Evolutionary conservation across 2,888 invertebrate species (phyloP).

Genomic region (Tridacna crocea): DNA sequence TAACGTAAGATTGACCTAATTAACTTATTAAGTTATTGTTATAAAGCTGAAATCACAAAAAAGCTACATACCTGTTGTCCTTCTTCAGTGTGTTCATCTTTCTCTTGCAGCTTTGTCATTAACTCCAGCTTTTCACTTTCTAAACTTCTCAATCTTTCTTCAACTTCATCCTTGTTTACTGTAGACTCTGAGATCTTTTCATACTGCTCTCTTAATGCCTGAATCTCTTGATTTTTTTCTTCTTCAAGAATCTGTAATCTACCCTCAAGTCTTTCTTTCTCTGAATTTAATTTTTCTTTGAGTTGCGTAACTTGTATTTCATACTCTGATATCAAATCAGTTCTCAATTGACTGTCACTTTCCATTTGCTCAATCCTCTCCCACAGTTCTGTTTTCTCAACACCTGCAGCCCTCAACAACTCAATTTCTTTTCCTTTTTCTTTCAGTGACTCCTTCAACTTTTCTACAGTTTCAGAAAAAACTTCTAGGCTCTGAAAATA

Average conservation of each 20-base stretch:
- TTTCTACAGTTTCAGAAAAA: slow-evolving; percentile 17
- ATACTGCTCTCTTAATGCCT: neutral
- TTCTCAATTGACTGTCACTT: neutral
- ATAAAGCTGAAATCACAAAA: too few species aligned
- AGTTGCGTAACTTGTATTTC: neutral
- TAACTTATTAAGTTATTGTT: too few species aligned
- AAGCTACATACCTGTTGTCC: too few species aligned
- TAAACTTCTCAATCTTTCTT: neutral
- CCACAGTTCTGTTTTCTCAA: neutral
- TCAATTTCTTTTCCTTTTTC: neutral
- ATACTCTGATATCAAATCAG: neutral
- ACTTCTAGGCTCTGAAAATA: slow-evolving; percentile 1
- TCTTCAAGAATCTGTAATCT: neutral
- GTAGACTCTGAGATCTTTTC: neutral
- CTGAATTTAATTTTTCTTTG: neutral
- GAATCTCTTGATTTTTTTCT: neutral
- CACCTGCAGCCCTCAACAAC: neutral
- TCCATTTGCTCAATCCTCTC: neutral
- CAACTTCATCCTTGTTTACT: neutral
- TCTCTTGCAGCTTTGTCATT: too few species aligned
- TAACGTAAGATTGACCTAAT: too few species aligned
- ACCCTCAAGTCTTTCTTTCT: neutral
- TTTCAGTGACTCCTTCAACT: slow-evolving; percentile 10
- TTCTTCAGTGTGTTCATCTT: too few species aligned
- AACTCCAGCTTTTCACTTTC: neutral